Conservation (phyloP, 2,797 vertebrate species). For the Helostoma temminkii region DNA sequence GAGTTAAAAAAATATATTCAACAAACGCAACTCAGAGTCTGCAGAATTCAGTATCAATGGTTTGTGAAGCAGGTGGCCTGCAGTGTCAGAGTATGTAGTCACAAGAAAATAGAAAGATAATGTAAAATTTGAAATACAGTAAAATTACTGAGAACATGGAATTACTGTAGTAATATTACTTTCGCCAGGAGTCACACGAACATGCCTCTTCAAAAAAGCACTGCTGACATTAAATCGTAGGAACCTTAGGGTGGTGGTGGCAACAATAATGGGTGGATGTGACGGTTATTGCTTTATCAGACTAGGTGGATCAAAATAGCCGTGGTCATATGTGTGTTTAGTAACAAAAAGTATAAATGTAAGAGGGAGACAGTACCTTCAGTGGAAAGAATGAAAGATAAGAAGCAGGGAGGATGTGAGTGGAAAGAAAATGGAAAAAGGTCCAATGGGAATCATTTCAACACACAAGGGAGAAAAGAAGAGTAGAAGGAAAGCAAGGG, state of each 20-base stretch:
- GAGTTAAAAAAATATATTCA: no score
- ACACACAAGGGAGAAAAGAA: slow-evolving; percentile 5
- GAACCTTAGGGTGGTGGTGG: neutral
- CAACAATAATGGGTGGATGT: slow-evolving; percentile 7
- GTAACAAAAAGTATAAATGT: slow-evolving; percentile 31
- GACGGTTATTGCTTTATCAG: slow-evolving; percentile 23
- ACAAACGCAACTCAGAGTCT: no score
- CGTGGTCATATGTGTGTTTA: slow-evolving; percentile 18
- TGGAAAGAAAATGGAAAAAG: slow-evolving; percentile 6
- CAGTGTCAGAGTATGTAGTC: no score
- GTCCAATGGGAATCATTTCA: neutral
- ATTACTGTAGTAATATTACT: no score
- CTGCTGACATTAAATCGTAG: neutral
- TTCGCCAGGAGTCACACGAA: no score
- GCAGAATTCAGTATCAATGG: no score
- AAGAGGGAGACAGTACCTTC: slow-evolving; percentile 15
- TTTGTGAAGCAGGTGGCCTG: no score
- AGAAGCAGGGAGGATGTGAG: slow-evolving; percentile 18
- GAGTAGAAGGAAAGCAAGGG: neutral
- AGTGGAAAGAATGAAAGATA: slow-evolving; percentile 38
- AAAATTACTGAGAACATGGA: no score
- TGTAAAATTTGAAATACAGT: no score
- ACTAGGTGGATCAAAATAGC: slow-evolving; percentile 35
- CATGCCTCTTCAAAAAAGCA: no score
- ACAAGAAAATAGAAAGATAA: neutral